A percentile compares a stretch with the other conserved stretches of the same genome.
Evolutionary conservation across 2,888 invertebrate species (phyloP).

Genomic region (Ceraclea dissimilis): DNA sequence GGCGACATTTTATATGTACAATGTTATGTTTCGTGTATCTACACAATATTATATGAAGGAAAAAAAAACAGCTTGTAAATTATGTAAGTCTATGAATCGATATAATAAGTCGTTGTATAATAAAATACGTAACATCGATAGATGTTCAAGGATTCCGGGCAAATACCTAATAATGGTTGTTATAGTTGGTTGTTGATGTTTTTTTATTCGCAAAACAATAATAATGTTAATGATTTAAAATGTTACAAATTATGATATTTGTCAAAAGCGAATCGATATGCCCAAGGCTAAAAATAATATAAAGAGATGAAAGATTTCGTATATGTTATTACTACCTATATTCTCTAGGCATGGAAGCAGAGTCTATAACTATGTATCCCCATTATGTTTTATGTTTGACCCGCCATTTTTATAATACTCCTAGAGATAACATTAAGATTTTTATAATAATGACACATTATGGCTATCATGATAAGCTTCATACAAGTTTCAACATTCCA

Average conservation of each 20-base stretch:
- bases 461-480: too few relatives aligned
- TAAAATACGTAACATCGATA: background rate
- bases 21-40: background rate
- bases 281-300: background rate
- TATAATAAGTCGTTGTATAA: background rate
- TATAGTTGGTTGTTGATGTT: background rate
- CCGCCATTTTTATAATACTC: too few relatives aligned
- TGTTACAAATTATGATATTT: conserved; percentile 2
- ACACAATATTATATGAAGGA: too few relatives aligned
- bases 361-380: too few relatives aligned
- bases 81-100: background rate
- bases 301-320: too few relatives aligned
- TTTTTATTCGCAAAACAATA: background rate
- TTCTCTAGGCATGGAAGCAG: too few relatives aligned
- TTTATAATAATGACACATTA: too few relatives aligned
- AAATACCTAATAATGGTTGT: background rate
- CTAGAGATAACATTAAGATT: too few relatives aligned
- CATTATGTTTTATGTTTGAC: too few relatives aligned
- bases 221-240: conserved; percentile 1
- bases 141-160: background rate
- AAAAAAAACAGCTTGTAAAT: background rate
- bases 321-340: too few relatives aligned
- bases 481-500: too few relatives aligned
- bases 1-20: conserved; percentile 4
- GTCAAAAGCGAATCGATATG: background rate